phyloP scores from a whole-genome alignment of 2,888 invertebrate genomes.

The Alcis repandata region DNA sequence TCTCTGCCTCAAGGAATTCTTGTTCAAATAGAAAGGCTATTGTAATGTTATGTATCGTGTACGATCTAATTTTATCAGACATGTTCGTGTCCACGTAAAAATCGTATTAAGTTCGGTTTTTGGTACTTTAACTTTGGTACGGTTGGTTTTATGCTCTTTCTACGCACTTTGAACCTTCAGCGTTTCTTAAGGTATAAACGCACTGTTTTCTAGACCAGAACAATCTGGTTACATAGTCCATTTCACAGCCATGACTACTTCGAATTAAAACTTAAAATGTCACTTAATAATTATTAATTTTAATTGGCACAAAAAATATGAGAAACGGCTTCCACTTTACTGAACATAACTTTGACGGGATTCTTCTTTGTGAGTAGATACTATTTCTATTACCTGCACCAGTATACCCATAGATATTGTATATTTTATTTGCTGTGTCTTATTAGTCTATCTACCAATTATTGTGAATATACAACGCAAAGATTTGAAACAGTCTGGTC shows the following conservation, averaged over 20 bases:
- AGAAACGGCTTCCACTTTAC: too few relatives aligned
- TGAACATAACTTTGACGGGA: too few relatives aligned
- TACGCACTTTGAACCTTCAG: slow-evolving; percentile 26
- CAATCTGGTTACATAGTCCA: neutral
- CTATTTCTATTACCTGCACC: too few relatives aligned
- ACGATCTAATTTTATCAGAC: slow-evolving; percentile 50
- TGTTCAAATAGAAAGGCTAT: slow-evolving; percentile 50
- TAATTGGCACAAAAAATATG: neutral
- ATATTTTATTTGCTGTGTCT: too few relatives aligned
- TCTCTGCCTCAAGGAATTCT: slow-evolving; percentile 40
- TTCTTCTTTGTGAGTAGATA: too few relatives aligned
- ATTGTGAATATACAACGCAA: too few relatives aligned
- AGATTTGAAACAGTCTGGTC: too few relatives aligned
- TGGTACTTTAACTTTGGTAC: slow-evolving; percentile 7
- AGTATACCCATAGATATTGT: too few relatives aligned
- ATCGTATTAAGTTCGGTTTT: slow-evolving; percentile 19
- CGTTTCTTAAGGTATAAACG: neutral
- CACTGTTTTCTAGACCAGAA: neutral
- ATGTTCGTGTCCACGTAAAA: slow-evolving; percentile 36
- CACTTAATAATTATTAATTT: too few relatives aligned
- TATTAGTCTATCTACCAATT: too few relatives aligned
- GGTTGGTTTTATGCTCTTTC: slow-evolving; percentile 18
- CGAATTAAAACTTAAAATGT: neutral
- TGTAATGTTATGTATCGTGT: slow-evolving; percentile 54
- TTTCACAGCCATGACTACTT: neutral